These are phyloP conservation scores for Isichthys henryi DNA, from an alignment of 2,113 vertebrate species.

Conservation along the genomic window DNA sequence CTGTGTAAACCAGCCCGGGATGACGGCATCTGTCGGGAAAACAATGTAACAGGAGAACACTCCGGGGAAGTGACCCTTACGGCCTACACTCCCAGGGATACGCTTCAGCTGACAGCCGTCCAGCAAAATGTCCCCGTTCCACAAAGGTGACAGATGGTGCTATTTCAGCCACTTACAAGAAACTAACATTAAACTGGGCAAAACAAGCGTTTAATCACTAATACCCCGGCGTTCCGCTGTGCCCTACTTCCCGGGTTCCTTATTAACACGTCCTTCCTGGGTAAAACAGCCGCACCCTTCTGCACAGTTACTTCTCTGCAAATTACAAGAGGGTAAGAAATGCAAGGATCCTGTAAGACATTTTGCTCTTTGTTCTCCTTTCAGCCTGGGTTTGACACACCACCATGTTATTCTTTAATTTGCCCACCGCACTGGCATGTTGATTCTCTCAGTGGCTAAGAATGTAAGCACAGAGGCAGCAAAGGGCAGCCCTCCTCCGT, in stretches of 20 bases:
- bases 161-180: slow-evolving; percentile 38
- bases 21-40: not conserved
- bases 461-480: not conserved
- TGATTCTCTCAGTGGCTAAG: not conserved
- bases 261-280: slow-evolving; percentile 1
- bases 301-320: not conserved
- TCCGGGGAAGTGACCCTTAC: not conserved
- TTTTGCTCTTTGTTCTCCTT: not conserved
- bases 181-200: slow-evolving; percentile 47
- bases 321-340: not conserved
- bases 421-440: not conserved
- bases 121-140: not conserved
- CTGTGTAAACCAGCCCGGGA: not conserved
- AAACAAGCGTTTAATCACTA: slow-evolving; percentile 49
- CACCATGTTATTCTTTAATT: not conserved
- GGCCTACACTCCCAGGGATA: not conserved
- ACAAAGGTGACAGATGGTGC: slow-evolving; percentile 40
- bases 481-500: not conserved
- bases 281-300: not conserved
- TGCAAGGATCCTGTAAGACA: not conserved
- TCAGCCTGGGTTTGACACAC: not conserved
- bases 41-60: not conserved
- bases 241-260: slow-evolving; percentile 20
- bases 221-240: slow-evolving; percentile 25
- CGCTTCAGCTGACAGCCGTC: not conserved